Base-by-base conservation (phyloP, 2,113 vertebrate genomes). In the Lophius piscatorius region DNA sequence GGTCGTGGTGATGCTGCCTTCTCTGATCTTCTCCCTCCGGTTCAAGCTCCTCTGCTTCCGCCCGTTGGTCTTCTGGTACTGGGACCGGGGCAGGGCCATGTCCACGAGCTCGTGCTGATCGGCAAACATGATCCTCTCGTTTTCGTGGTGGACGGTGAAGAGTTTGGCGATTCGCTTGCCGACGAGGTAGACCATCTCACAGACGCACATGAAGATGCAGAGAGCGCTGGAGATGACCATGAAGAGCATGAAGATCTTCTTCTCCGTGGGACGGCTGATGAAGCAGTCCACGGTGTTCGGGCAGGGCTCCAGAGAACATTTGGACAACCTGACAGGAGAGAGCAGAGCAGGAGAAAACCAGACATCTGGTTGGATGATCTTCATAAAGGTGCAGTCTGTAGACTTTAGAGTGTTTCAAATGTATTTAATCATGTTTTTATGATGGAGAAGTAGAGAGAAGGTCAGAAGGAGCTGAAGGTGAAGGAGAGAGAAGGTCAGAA, bases 241-340 rank as follows among this genome's bases (percentile, higher is more conserved):
- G 80, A 98, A 98, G 21, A 96, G 2, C n/a, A 94, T 98, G 88
- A 99, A 98, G 88, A 96, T 95, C 74, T 90, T 97, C 76, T 99
- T 99, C 83, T 99, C 97, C 0, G 95, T 94, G 1, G 96, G 94
- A 16, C 91, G 94, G 17, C 96, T 90, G 69, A 98, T 96, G 89
- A 93, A 99, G 86, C 97, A 92, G 52, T 92, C 91, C 1, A 92
- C 90, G 0, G 83, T 90, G 67, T 92, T 92, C 42, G 91, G 91
- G 75, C 97, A 99, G 0, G 97, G 96, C 0, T 13, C 38, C 31
- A 90, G 65, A 0, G 90, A 74, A 1, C 97, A 99, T 83, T 94
- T 96, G 58, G 94, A 93, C 48, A 96, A 0, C 0, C 74, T 89
- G 2, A 20, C 18, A 64, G 24, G 52, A 21, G 49, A 41, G 9